Conservation (phyloP, 2,797 vertebrate species). For the Pygocentrus nattereri region DNA sequence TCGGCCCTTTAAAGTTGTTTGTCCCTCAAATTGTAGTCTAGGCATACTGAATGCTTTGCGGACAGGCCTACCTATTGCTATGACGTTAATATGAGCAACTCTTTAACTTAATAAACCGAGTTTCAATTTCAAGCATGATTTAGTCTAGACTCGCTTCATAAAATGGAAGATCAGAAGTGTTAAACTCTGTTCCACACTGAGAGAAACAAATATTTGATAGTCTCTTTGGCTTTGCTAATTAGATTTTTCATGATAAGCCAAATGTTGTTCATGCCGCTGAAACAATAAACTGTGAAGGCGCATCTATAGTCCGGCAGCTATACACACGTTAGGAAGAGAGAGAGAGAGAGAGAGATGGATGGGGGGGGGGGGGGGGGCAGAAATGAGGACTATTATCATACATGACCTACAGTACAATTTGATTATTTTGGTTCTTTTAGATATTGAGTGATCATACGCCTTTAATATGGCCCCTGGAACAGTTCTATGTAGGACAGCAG, state of each 20-base stretch:
- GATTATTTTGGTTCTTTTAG: too few relatives aligned
- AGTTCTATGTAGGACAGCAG: too few relatives aligned
- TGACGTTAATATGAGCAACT: background rate
- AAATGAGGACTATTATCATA: too few relatives aligned
- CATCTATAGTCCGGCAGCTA: background rate
- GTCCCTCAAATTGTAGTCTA: background rate
- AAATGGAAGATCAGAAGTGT: background rate
- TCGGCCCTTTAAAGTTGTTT: background rate
- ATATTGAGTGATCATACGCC: too few relatives aligned
- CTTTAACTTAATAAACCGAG: conserved; percentile 1
- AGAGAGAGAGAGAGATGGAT: too few relatives aligned
- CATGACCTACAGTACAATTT: too few relatives aligned
- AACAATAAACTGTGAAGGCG: background rate
- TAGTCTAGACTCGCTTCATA: conserved; percentile 1
- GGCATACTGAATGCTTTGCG: background rate
- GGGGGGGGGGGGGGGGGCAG: too few relatives aligned
- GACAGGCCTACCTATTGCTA: background rate
- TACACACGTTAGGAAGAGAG: background rate
- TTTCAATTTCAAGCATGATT: conserved; percentile 7
- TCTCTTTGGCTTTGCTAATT: conserved; percentile 9
- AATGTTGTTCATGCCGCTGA: background rate
- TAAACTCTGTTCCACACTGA: background rate
- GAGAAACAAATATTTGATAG: conserved; percentile 1
- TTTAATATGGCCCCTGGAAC: too few relatives aligned
- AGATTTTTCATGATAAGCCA: conserved; percentile 8